phyloP scores from a whole-genome alignment of 2,888 invertebrate species.

The Oligia latruncula region DNA sequence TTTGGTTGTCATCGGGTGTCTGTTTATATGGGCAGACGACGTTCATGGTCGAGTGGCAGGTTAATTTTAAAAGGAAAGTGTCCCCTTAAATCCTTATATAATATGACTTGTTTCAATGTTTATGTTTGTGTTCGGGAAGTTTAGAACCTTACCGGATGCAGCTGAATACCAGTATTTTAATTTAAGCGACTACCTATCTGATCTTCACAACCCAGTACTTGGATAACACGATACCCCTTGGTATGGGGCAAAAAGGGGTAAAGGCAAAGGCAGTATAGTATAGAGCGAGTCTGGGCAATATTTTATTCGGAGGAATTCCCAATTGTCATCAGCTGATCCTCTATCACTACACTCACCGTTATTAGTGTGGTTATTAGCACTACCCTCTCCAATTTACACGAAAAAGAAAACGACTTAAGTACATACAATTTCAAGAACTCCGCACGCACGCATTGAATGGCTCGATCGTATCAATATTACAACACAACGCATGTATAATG shows the following conservation, averaged over 20 bases:
- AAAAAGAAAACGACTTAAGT: conserved; percentile 28
- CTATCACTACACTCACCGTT: neutral
- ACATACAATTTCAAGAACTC: conserved; percentile 27
- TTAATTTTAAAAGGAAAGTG: neutral
- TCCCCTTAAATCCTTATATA: neutral
- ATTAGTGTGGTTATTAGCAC: neutral
- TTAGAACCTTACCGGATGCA: neutral
- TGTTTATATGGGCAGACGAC: neutral
- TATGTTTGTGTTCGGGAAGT: neutral
- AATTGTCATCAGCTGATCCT: neutral
- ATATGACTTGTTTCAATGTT: neutral
- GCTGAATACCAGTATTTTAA: no score
- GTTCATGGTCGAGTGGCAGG: conserved; percentile 6
- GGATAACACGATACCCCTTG: no score
- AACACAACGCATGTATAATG: conserved; percentile 70
- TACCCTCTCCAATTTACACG: conserved; percentile 17
- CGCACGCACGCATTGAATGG: conserved; percentile 33
- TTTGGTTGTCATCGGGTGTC: conserved; percentile 16
- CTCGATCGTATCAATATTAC: conserved; percentile 61
- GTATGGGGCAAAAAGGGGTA: neutral
- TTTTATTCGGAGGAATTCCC: neutral
- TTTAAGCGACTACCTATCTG: no score
- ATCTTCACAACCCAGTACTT: no score
- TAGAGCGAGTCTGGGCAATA: neutral
- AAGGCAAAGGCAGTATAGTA: neutral